Base-by-base conservation (phyloP, 2,888 invertebrate genomes). In the Acrocyrtus sp. region DNA sequence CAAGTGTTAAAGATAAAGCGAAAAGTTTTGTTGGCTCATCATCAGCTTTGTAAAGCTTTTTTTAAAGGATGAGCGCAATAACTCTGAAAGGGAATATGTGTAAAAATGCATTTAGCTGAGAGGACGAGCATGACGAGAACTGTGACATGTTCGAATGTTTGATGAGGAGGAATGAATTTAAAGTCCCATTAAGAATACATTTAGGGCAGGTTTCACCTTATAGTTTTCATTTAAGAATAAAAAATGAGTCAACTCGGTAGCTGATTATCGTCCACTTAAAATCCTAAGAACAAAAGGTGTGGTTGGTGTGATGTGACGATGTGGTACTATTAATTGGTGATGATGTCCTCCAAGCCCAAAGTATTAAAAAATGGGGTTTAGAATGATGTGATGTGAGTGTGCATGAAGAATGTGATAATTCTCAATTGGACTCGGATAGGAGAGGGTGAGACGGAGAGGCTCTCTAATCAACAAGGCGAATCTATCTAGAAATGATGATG, bases 291-390 rank as follows among this genome's bases (percentile, higher is more conserved):
- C n/a, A n/a, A n/a, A n/a, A n/a, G n/a, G n/a, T n/a, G n/a, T n/a
- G n/a, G n/a, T 60, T 50, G 58, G 24, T 26, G 17, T n/a, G n/a
- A n/a, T 27, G 41, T 43, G 47, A 17, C 60, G 69, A 61, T 61
- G 69, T 61, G 69, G 61, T 15, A 43, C 61, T 53, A 69, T 69
- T 69, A 69, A 69, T 69, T 69, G 61, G 61, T 61, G 5, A 17
- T 15, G 15, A 5, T 5, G 47, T 17, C 17, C 10, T 8, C n/a
- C n/a, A n/a, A n/a, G n/a, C n/a, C n/a, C n/a, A n/a, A n/a, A n/a
- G n/a, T n/a, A n/a, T n/a, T n/a, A n/a, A n/a, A n/a, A n/a, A n/a
- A n/a, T n/a, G n/a, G n/a, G n/a, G n/a, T n/a, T n/a, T n/a, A n/a
- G n/a, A n/a, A n/a, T n/a, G n/a, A n/a, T n/a, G n/a, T n/a, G n/a